phyloP scores from a whole-genome alignment of 1,140 invertebrate genomes.

The Magallana gigas region DNA sequence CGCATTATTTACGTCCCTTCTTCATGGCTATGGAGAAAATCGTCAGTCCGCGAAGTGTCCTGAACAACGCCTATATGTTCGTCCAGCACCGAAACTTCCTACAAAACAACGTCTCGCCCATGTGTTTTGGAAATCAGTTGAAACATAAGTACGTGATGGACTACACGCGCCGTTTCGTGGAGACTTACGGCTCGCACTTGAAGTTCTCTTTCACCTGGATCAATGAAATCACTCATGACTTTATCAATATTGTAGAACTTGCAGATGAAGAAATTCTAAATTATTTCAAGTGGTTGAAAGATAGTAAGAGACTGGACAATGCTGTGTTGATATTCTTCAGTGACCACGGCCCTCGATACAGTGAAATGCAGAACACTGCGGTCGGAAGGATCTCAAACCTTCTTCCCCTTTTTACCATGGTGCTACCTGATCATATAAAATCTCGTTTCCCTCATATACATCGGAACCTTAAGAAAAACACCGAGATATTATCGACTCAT shows the following conservation, averaged over 20 bases:
- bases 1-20: conserved; percentile 50
- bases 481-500: conserved; percentile 77
- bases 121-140: conserved; percentile 58
- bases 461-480: conserved; percentile 86
- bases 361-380: conserved; percentile 88
- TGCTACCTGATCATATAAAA: conserved; percentile 87
- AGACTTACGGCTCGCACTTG: conserved; percentile 51
- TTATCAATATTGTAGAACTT: conserved; percentile 59
- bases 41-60: conserved; percentile 43
- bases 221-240: conserved; percentile 61
- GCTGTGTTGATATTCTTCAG: conserved; percentile 90
- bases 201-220: conserved; percentile 61
- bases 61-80: conserved; percentile 52
- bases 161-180: conserved; percentile 58
- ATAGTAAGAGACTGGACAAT: conserved; percentile 78
- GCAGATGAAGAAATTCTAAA: conserved; percentile 60
- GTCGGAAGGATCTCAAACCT: conserved; percentile 92
- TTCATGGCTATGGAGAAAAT: conserved; percentile 68
- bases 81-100: conserved; percentile 54
- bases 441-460: conserved; percentile 83
- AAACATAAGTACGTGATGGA: conserved; percentile 56
- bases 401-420: conserved; percentile 89
- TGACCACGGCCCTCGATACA: conserved; percentile 96
- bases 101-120: conserved; percentile 45
- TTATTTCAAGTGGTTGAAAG: conserved; percentile 74